Conservation (phyloP, 2,113 vertebrate genomes). For the Aptenodytes patagonicus region DNA sequence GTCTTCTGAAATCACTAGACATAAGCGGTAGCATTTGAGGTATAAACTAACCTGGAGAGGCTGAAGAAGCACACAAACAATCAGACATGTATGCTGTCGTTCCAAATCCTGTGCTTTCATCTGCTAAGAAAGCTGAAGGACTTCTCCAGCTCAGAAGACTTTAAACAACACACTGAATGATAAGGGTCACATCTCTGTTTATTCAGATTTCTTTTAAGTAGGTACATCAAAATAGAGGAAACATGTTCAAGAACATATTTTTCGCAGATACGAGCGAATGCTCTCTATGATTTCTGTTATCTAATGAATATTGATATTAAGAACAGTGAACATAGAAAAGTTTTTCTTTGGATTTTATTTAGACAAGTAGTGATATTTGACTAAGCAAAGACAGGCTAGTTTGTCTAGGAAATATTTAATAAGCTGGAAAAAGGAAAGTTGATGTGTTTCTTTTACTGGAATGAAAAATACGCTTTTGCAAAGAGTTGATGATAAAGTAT, state of each 20-base stretch:
- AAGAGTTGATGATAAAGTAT: background rate
- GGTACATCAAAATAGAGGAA: background rate
- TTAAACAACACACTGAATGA: background rate
- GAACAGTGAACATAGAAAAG: background rate
- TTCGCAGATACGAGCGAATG: background rate
- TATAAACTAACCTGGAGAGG: background rate
- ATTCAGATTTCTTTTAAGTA: conserved; percentile 3
- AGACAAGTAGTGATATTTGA: background rate
- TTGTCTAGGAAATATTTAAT: conserved; percentile 12
- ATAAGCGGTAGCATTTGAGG: background rate
- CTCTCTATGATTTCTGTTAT: background rate
- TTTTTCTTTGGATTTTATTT: background rate
- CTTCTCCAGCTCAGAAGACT: conserved; percentile 9
- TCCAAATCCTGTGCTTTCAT: background rate
- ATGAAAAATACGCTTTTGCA: background rate
- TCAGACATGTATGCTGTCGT: background rate
- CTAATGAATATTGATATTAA: background rate
- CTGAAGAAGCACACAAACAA: background rate
- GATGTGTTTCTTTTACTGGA: background rate
- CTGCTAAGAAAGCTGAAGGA: conserved; percentile 16
- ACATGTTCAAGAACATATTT: background rate
- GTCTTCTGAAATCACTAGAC: background rate
- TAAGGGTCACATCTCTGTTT: background rate
- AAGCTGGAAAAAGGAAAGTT: background rate
- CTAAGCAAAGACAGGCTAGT: background rate